Evolutionary conservation across 2,113 vertebrate genomes (phyloP).

Genomic region (Thermophis baileyi): DNA sequence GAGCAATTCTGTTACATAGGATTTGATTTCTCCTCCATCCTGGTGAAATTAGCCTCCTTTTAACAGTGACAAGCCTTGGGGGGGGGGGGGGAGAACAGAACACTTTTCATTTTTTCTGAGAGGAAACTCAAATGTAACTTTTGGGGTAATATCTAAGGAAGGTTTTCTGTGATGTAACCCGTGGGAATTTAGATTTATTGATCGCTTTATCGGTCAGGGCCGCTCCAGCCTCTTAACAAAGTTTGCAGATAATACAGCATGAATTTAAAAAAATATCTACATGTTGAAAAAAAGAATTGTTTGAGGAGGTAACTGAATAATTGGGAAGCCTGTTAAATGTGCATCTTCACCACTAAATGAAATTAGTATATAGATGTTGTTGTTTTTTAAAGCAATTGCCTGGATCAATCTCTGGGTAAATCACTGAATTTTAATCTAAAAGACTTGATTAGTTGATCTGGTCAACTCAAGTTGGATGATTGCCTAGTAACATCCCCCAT

Average conservation of each 20-base stretch:
- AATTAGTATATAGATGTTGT: not conserved
- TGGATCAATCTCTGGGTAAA: not conserved
- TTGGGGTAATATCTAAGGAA: not conserved
- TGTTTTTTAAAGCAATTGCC: not conserved
- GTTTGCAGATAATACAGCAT: not conserved
- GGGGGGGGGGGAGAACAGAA: not conserved
- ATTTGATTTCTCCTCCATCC: conserved; percentile 42
- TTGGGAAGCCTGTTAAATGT: not conserved
- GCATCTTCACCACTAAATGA: not conserved
- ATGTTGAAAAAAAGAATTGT: not conserved
- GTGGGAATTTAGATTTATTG: not conserved
- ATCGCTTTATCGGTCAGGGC: not conserved
- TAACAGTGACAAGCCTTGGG: conserved; percentile 73
- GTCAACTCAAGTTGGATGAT: not conserved
- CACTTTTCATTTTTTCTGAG: too few relatives aligned
- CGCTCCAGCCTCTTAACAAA: not conserved
- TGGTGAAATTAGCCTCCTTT: conserved; percentile 58
- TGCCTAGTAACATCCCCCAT: not conserved
- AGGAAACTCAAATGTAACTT: not conserved
- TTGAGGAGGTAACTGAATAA: not conserved
- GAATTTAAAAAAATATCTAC: not conserved
- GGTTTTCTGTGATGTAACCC: not conserved
- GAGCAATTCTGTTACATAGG: conserved; percentile 69
- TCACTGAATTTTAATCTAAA: not conserved
- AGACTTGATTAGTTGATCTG: not conserved